A percentile compares a stretch with the other conserved stretches of the same genome.
Conservation (phyloP, 1,140 invertebrate genomes). For the Cotesia chilonis region DNA sequence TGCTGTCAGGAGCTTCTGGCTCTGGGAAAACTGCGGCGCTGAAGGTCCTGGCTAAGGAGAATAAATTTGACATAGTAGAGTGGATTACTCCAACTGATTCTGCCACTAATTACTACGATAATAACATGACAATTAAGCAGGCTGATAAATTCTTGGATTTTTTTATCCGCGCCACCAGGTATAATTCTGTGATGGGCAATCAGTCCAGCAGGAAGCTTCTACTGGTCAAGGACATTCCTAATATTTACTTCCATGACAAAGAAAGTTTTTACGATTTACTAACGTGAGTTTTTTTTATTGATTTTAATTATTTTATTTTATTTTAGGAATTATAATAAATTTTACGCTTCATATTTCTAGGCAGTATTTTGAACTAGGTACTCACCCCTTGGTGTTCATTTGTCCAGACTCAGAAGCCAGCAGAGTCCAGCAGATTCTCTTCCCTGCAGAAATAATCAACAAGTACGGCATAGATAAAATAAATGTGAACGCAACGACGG, state of each 20-base stretch:
- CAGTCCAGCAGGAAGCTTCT: conserved; percentile 64
- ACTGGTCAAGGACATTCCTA: conserved; percentile 81
- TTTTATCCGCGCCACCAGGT: conserved; percentile 74
- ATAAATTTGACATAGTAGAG: conserved; percentile 70
- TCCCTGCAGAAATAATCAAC: conserved; percentile 69
- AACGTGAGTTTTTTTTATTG: conserved; percentile 66
- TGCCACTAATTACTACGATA: conserved; percentile 56
- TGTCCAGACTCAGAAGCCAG: conserved; percentile 73
- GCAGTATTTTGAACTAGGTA: conserved; percentile 70
- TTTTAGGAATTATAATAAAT: conserved; percentile 28
- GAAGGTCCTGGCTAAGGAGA: conserved; percentile 69
- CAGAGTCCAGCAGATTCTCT: conserved; percentile 69
- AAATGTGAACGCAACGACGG: conserved; percentile 73
- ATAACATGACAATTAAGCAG: conserved; percentile 61
- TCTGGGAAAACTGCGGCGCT: conserved; percentile 76
- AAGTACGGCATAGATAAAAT: conserved; percentile 72
- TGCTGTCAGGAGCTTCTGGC: conserved; percentile 77
- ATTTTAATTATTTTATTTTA: not conserved
- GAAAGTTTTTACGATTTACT: conserved; percentile 71
- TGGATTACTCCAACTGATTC: conserved; percentile 78
- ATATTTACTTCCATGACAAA: conserved; percentile 71
- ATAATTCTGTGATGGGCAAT: conserved; percentile 70
- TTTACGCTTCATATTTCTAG: conserved; percentile 61
- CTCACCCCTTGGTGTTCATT: conserved; percentile 76
- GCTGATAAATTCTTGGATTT: conserved; percentile 74